Evolutionary conservation across 2,888 invertebrate genomes (phyloP).

Genomic region (Steinernema hermaphroditum): DNA sequence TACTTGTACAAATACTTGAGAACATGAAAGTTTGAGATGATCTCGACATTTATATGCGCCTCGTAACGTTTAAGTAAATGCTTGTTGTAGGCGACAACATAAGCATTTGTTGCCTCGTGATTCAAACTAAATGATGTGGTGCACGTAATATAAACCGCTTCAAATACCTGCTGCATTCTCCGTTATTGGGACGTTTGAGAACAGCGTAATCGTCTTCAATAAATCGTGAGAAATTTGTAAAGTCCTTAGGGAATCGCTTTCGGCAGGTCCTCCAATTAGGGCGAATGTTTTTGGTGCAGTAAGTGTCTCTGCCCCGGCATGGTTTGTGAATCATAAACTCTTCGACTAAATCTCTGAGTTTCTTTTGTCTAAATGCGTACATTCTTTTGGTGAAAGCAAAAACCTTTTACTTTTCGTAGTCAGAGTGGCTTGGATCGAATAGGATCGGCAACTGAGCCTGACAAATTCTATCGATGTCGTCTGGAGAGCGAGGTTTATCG

Average conservation of each 20-base stretch:
- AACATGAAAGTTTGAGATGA: background rate
- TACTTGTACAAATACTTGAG: background rate
- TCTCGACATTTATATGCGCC: background rate
- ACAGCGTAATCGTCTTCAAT: background rate
- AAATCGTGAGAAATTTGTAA: background rate
- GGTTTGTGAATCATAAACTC: background rate
- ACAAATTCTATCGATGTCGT: background rate
- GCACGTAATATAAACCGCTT: too few relatives aligned
- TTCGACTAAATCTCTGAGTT: background rate
- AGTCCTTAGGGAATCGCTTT: background rate
- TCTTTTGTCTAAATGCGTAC: background rate
- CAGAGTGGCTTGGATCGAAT: background rate
- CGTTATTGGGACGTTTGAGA: background rate
- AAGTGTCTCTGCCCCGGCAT: background rate
- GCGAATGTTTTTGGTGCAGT: background rate
- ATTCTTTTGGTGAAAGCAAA: background rate
- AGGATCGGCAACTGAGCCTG: background rate
- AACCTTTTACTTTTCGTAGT: background rate
- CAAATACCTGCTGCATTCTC: background rate
- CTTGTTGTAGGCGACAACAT: background rate
- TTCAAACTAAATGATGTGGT: too few relatives aligned
- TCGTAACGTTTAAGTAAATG: background rate
- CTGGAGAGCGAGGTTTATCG: background rate
- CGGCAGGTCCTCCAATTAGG: background rate
- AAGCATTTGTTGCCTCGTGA: background rate